Base-by-base conservation (phyloP, 1,140 invertebrate species). In the Zophobas morio region DNA sequence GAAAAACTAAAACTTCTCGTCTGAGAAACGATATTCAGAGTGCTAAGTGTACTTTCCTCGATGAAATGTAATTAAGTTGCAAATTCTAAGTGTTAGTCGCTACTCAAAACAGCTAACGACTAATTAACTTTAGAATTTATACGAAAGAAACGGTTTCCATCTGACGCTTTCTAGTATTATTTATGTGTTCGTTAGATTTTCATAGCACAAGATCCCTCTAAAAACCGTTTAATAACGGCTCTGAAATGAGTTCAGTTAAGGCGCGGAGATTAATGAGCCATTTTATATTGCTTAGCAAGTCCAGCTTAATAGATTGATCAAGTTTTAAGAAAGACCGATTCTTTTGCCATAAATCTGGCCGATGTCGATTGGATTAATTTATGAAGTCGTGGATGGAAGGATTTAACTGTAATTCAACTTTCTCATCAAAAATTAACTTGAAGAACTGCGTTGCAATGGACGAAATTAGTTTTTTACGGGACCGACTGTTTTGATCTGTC, bases 261-360 rank as follows among this genome's bases (percentile, higher is more conserved):
- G 39, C 60, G 37, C 4, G 36, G 60, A 66, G 60, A 66, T 66
- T 66, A 66, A 66, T 66, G 60, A 66, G 39, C 33, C 60, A 66
- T 66, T 66, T 66, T 66, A 66, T 66, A 40, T 66, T 66, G 60
- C 60, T 66, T 66, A 66, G 60, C 60, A 66, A 66, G 60, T 66
- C n/a, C 60, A 42, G 42, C 60, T 66, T 39, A 46, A 66, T 66
- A 40, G 39, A 66, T 42, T 40, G 60, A 66, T 66, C 60, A 46
- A 47, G 39, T 51, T 51, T 51, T 51, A 66, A 42, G 60, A 66
- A 66, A 42, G 60, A 66, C 42, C 37, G 39, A 46, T 66, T 37
- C 33, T 42, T 8, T 2, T 8, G 37, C 20, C 39, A 66, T 66
- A 40, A 66, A 66, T 66, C 39, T 37, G n/a, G 39, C 60, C 60